Conservation (phyloP, 2,888 invertebrate genomes). For the Mantis religiosa region DNA sequence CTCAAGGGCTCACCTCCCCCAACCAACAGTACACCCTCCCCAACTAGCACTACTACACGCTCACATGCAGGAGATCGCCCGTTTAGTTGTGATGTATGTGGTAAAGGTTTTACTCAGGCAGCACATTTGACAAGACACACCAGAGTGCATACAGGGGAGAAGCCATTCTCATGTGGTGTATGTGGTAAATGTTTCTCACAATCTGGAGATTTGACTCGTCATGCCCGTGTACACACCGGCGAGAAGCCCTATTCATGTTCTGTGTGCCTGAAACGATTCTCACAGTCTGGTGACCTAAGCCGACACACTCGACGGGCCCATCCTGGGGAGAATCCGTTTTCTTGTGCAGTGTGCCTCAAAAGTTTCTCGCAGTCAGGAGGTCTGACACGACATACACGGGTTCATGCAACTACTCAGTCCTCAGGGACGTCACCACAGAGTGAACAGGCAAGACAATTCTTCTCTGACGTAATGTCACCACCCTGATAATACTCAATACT, state of each 20-base stretch:
- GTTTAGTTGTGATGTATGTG: slow-evolving; percentile 48
- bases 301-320: slow-evolving; percentile 9
- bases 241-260: slow-evolving; percentile 24
- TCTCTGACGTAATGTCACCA: neutral
- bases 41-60: neutral
- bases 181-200: slow-evolving; percentile 38
- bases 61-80: slow-evolving; percentile 40
- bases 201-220: slow-evolving; percentile 33
- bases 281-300: slow-evolving; percentile 13
- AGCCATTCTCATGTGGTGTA: slow-evolving; percentile 46
- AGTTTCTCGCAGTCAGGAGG: slow-evolving; percentile 8
- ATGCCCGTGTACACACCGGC: slow-evolving; percentile 40
- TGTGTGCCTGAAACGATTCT: slow-evolving; percentile 10
- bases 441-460: neutral
- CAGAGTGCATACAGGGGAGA: slow-evolving; percentile 47
- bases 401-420: neutral
- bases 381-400: slow-evolving; percentile 4
- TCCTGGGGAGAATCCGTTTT: slow-evolving; percentile 5
- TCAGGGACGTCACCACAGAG: neutral
- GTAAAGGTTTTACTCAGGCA: slow-evolving; percentile 36
- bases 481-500: neutral
- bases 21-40: neutral
- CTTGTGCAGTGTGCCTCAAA: slow-evolving; percentile 3
- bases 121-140: slow-evolving; percentile 40
- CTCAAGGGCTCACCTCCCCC: neutral